Conservation (phyloP, 2,888 invertebrate species). For the Mechanitis mazaeus region DNA sequence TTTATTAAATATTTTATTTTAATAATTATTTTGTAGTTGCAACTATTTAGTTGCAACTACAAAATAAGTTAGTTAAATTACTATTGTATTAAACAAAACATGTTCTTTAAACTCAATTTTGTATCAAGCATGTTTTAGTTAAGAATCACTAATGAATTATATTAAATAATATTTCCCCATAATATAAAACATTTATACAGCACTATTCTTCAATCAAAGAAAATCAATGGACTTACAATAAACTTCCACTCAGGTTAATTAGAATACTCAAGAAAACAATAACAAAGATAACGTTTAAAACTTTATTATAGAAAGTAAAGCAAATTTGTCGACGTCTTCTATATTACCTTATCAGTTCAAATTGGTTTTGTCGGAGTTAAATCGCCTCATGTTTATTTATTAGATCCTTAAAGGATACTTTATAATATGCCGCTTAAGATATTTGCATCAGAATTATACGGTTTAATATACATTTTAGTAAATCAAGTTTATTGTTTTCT, state of each 20-base stretch:
- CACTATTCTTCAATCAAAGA: neutral
- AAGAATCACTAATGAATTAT: too few relatives aligned
- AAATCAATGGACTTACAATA: neutral
- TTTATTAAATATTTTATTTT: too few relatives aligned
- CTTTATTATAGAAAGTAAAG: slow-evolving; percentile 10
- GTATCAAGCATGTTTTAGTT: too few relatives aligned
- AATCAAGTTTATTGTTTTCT: slow-evolving; percentile 19
- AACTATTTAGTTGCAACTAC: too few relatives aligned
- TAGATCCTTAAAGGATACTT: slow-evolving; percentile 48
- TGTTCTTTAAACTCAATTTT: too few relatives aligned
- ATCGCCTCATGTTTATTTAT: slow-evolving; percentile 66
- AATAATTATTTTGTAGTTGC: too few relatives aligned
- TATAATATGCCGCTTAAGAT: slow-evolving; percentile 31
- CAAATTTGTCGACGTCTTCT: slow-evolving; percentile 15
- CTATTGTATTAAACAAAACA: too few relatives aligned
- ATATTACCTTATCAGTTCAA: slow-evolving; percentile 24
- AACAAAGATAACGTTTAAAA: slow-evolving; percentile 5
- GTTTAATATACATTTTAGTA: slow-evolving; percentile 23
- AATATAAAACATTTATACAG: neutral
- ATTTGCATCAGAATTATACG: slow-evolving; percentile 29
- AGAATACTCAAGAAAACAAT: neutral
- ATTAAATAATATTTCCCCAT: too few relatives aligned
- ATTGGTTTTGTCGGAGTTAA: slow-evolving; percentile 27
- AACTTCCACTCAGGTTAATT: slow-evolving; percentile 3
- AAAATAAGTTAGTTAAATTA: too few relatives aligned